Evolutionary conservation across 2,888 invertebrate species (phyloP), one percentile per base, ranked within the genome.

Genomic region (Drosophila acutilabella): DNA sequence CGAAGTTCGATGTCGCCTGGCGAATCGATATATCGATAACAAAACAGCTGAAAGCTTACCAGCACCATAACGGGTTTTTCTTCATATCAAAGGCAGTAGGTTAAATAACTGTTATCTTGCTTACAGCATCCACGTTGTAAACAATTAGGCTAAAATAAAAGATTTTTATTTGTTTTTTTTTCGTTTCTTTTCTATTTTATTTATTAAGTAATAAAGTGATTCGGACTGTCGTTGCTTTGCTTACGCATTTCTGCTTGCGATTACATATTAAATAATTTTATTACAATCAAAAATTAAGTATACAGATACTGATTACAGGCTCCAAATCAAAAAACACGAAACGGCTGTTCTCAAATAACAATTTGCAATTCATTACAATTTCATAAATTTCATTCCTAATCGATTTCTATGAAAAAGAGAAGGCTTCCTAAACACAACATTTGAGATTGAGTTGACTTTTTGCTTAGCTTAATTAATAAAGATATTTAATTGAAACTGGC

Each of bases 401-500:
- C 36, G 23, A 45, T 40, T 64, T 60, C 64, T 36, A 50, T 33
- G 20, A 64, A 71, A 71, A 75, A 36, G 36, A 36, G 36, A 68
- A 65, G 64, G 53, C 47, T 58, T 30, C 30, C 30, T 30, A 30
- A 30, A 30, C 30, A 30, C 30, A 71, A 56, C 74, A 58, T 70
- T 78, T 84, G 84, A 76, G 87, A 74, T 75, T 64, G 71, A 52
- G 66, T 74, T 72, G 64, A 61, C 58, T 60, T 61, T 82, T 68
- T n/a, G 69, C 66, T 71, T 85, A 78, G 74, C 88, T 88, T 88
- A 88, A 72, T 42, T 84, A 85, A 73, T 78, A 80, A 80, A 81
- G 64, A 78, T 74, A 52, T 88, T 86, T 71, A 85, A 88, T 86
- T 89, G 80, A 85, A 85, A 80, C 74, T 81, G 81, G 74, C 82